These are phyloP conservation scores for Melanerpes formicivorus DNA, from an alignment of 2,113 vertebrate genomes.

Conservation along the genomic window DNA sequence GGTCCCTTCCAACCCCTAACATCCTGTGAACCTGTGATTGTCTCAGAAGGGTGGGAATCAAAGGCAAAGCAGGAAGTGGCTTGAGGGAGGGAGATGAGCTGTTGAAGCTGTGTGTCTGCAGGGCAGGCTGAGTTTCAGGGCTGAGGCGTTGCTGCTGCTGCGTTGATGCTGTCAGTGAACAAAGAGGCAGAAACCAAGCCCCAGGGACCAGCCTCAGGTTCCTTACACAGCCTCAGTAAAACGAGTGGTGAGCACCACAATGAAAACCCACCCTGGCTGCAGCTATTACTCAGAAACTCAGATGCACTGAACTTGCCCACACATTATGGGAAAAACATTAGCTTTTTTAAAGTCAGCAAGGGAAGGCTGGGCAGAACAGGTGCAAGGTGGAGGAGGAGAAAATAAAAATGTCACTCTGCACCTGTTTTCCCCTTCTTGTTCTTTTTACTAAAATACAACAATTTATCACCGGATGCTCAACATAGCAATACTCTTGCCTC, in stretches of 20 bases:
- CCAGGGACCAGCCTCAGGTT: background rate
- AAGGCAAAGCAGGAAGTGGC: background rate
- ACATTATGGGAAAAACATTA: background rate
- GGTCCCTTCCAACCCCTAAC: no score
- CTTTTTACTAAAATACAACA: background rate
- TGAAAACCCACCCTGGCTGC: background rate
- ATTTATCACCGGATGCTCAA: background rate
- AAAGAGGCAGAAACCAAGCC: background rate
- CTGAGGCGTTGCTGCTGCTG: background rate
- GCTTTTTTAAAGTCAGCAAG: background rate
- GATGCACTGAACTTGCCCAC: slow-evolving; percentile 1
- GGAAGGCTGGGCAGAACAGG: background rate
- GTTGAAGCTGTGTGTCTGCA: background rate
- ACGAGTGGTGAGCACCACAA: background rate
- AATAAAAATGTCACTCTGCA: background rate
- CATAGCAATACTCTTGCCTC: background rate
- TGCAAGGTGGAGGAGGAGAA: background rate
- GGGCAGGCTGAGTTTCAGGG: background rate
- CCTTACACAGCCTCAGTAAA: background rate
- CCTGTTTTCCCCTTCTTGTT: background rate
- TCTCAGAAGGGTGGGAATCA: background rate
- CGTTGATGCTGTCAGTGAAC: background rate
- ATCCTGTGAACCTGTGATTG: background rate
- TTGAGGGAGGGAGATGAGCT: rapidly evolving
- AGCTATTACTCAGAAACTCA: slow-evolving; percentile 11